Conservation (phyloP, 2,797 vertebrate genomes). For the Rachycentron canadum region DNA sequence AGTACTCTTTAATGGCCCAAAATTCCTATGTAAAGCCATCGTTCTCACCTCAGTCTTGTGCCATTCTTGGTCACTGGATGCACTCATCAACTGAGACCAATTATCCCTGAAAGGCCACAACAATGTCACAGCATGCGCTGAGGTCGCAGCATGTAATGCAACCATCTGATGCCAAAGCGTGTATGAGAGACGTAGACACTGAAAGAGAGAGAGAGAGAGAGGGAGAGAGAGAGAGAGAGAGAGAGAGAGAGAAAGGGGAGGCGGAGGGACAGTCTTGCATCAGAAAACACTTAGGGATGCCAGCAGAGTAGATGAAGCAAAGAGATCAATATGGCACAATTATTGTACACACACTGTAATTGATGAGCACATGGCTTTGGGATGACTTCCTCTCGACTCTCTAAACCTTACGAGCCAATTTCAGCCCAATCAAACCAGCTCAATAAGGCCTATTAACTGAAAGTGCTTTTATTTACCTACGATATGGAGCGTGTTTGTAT, state of each 20-base stretch:
- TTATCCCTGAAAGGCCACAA: slow-evolving; percentile 34
- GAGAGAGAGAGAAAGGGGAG: neutral
- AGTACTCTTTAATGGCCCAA: neutral
- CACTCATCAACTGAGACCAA: slow-evolving; percentile 27
- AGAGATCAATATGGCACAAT: slow-evolving; percentile 80
- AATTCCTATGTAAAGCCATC: neutral
- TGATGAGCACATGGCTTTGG: slow-evolving; percentile 74
- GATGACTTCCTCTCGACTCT: slow-evolving; percentile 62
- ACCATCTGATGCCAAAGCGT: slow-evolving; percentile 29
- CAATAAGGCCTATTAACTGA: slow-evolving; percentile 69
- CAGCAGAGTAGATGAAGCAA: slow-evolving; percentile 72
- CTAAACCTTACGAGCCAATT: slow-evolving; percentile 64
- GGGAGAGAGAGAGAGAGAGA: slow-evolving; percentile 13
- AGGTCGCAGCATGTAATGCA: slow-evolving; percentile 27
- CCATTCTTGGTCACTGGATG: neutral
- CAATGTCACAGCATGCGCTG: slow-evolving; percentile 38
- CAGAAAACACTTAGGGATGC: slow-evolving; percentile 71
- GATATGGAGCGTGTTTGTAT: slow-evolving; percentile 11
- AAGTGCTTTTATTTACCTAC: slow-evolving; percentile 63
- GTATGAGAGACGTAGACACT: slow-evolving; percentile 8
- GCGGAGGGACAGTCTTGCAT: slow-evolving; percentile 37
- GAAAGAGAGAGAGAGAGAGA: slow-evolving; percentile 4
- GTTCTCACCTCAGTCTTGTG: slow-evolving; percentile 13
- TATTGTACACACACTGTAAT: slow-evolving; percentile 76
- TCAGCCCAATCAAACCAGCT: slow-evolving; percentile 65